A percentile compares a stretch with the other conserved stretches of the same genome.
phyloP scores from a whole-genome alignment of 2,113 vertebrate species.

The Paratilapia polleni region DNA sequence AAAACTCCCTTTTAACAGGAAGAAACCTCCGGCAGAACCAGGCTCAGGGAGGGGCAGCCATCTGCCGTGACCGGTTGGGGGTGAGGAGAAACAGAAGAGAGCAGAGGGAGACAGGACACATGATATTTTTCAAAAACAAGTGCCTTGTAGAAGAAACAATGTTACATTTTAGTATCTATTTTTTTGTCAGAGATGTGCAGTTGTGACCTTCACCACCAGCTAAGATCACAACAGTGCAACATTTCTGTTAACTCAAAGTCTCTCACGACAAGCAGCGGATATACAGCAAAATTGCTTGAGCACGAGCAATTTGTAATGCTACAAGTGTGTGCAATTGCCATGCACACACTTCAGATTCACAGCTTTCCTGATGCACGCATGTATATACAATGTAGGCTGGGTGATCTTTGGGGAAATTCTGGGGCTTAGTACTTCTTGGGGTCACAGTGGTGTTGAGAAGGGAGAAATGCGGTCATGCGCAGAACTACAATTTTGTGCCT shows the following conservation, averaged over 20 bases:
- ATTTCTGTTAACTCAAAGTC: not conserved
- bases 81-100: no score
- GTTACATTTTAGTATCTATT: not conserved
- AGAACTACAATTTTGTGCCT: constrained; percentile 32
- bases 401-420: constrained; percentile 56
- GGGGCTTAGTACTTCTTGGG: constrained; percentile 30
- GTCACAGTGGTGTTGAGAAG: constrained; percentile 31
- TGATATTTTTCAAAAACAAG: not conserved
- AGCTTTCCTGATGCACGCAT: not conserved
- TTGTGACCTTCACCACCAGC: not conserved
- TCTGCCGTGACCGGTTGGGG: no score
- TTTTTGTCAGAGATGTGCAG: not conserved
- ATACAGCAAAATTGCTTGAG: constrained; percentile 6
- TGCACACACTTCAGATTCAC: constrained; percentile 11
- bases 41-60: no score
- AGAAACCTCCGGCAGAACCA: no score
- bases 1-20: no score
- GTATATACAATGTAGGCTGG: constrained; percentile 14
- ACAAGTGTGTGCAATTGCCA: constrained; percentile 16
- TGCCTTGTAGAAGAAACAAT: not conserved
- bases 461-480: constrained; percentile 36
- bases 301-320: constrained; percentile 8
- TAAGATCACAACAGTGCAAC: not conserved
- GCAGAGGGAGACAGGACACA: no score
- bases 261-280: not conserved